phyloP scores from a whole-genome alignment of 35 echinoderm and acorn worm species.

The Acanthaster planci region DNA sequence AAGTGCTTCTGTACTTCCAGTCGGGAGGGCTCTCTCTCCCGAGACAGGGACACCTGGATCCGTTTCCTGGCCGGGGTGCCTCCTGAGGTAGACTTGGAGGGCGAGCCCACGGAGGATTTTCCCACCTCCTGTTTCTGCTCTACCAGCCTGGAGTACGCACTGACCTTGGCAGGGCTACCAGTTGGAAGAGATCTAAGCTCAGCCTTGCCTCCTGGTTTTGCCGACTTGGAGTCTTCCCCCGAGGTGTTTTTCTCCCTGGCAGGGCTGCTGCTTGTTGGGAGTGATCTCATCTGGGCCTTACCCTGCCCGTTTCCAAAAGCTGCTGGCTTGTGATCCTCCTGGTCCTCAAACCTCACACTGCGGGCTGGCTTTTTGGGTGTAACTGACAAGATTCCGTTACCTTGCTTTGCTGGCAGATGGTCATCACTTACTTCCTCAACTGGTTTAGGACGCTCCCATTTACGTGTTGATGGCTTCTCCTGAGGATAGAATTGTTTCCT shows the following conservation, averaged over 20 bases:
- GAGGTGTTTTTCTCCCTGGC: neutral
- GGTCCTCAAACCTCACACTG: conserved; percentile 16
- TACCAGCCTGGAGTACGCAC: too few species aligned
- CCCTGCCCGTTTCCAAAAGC: conserved; percentile 33
- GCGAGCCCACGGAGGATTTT: too few species aligned
- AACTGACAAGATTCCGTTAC: neutral
- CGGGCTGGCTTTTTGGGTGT: conserved; percentile 6
- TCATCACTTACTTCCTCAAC: conserved; percentile 25
- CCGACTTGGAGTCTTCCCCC: neutral
- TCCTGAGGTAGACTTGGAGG: neutral
- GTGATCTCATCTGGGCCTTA: conserved; percentile 43
- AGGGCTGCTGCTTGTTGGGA: conserved; percentile 19
- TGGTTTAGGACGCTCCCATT: conserved; percentile 61
- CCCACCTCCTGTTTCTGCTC: too few species aligned
- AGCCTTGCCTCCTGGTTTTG: neutral
- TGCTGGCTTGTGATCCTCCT: conserved; percentile 6
- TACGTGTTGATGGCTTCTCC: conserved; percentile 39
- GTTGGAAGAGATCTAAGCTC: neutral
- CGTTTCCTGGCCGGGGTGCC: neutral
- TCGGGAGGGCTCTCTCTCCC: conserved; percentile 8
- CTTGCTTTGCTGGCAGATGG: neutral
- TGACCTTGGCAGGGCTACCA: neutral
- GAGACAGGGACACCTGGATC: conserved; percentile 10
- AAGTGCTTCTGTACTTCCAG: neutral
- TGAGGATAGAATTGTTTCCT: neutral